phyloP scores from a whole-genome alignment of 2,113 vertebrate genomes.

The Gambusia holbrooki region DNA sequence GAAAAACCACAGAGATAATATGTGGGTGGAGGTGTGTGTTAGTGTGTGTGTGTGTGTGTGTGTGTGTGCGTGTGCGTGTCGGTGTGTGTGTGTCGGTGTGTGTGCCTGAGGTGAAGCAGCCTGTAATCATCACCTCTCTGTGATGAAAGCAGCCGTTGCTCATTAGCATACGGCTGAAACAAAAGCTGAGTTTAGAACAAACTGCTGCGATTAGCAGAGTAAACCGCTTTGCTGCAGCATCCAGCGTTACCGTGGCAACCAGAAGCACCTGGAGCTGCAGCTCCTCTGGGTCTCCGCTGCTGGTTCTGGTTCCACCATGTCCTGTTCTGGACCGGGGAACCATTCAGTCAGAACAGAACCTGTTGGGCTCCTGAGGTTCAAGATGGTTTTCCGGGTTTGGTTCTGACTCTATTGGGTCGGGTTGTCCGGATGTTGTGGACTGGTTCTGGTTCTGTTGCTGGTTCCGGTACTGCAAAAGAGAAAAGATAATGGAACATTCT shows the following conservation, averaged over 20 bases:
- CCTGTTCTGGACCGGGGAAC: too few relatives aligned
- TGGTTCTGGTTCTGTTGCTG: too few relatives aligned
- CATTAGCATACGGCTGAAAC: constrained; percentile 61
- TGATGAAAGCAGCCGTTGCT: constrained; percentile 63
- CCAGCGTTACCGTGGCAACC: constrained; percentile 40
- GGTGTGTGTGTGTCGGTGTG: too few relatives aligned
- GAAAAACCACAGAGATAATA: constrained; percentile 54
- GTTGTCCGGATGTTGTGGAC: neutral
- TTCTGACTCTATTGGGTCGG: too few relatives aligned
- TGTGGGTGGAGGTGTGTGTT: constrained; percentile 29
- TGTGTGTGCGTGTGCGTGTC: neutral
- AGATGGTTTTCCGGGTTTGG: too few relatives aligned
- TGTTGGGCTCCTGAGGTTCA: too few relatives aligned
- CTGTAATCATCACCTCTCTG: constrained; percentile 66
- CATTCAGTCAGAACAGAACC: too few relatives aligned
- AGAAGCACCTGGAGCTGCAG: constrained; percentile 9
- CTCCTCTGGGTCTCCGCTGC: too few relatives aligned
- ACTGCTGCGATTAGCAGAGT: constrained; percentile 47
- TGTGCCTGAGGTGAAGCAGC: constrained; percentile 59
- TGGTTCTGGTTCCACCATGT: too few relatives aligned
- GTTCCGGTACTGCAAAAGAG: neutral
- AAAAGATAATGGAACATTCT: too few relatives aligned
- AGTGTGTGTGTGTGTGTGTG: constrained; percentile 23
- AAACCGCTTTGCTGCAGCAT: constrained; percentile 49
- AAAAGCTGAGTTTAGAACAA: constrained; percentile 43